Base-by-base conservation (phyloP, 2,113 vertebrate genomes). In the Heterocephalus glaber region DNA sequence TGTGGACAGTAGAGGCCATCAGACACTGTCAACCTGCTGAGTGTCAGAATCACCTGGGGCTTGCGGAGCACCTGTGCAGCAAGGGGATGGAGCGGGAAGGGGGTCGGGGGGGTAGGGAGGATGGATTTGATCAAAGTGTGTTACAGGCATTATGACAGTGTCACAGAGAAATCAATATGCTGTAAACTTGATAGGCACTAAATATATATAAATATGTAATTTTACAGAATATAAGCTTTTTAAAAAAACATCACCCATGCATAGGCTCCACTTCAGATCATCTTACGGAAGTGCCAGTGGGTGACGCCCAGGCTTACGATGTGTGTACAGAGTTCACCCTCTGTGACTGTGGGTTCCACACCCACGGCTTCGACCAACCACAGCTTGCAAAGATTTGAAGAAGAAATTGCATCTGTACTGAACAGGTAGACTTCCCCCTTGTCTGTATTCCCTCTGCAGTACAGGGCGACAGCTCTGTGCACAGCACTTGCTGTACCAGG, bases 241-340 rank as follows among this genome's bases (percentile, higher is more conserved):
- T 60, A 1, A 60, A 60, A 17, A 61, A 26, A 61, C 13, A 70
- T 22, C 22, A 13, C 24, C 70, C 41, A 7, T 44, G 41, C 38
- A 74, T 28, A 11, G 63, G 61, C 52, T 33, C n/a, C 28, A 20
- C 35, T 35, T 30, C 8, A 0, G 1, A 2, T 1, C 3, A 28
- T 41, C 92, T 77, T 9, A 13, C 3, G 10, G 58, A 33, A 20
- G 82, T 24, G 20, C 68, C 38, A 22, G 28, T 4, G 20, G 24
- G 7, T 1, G 28, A 63, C 2, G 13, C 30, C 28, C 1, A n/a
- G 35, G 4, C 11, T 0, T 33, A 3, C 0, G 2, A 5, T 33
- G 2, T 49, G 38, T 13, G 44, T 28, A 13, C 33, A 5, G 28
- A 35, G 8, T 33, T 65, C n/a, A 19, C 28, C 44, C 47, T 54